Base-by-base conservation (phyloP, 1,140 invertebrate genomes). In the Lethrus apterus region DNA sequence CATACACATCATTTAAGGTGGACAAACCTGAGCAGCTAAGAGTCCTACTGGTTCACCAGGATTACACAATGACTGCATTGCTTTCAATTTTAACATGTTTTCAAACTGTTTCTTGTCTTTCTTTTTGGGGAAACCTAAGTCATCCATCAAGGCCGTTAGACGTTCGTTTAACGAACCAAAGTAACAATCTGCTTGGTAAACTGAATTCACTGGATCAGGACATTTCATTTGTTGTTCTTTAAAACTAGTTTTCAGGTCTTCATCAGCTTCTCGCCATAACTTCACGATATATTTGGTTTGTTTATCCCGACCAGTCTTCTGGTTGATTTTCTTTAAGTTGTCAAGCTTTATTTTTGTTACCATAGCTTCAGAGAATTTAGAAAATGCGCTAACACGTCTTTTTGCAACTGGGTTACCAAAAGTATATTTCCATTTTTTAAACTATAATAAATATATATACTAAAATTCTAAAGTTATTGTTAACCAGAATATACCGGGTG, bases 31-130 rank as follows among this genome's bases (percentile, higher is more conserved):
- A 14, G 95, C 95, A 13, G 95, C 95, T 42, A 98, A 68, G 15
- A 98, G 66, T 17, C 97, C 97, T 10, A 99, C 96, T 8, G 93
- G 84, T 70, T 99, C 97, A 2, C 97, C 97, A 1, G 95, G 90
- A 11, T 82, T 76, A 33, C 81, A 86, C 48, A 91, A 64, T 0
- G 85, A 79, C 53, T 78, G 80, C 59, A 93, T 78, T 21, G 80
- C 73, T 69, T 92, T 93, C 9, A 80, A 67, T 52, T 83, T 80
- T 45, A 96, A 73, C 26, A 93, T 70, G 42, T 89, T 79, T 10
- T 72, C 65, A 35, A 89, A 74, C 43, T 78, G 67, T 7, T 74
- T 70, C 31, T 69, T 74, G 1, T 63, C 55, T 45, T 73, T 70
- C 14, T 65, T 50, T 24, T 55, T 55, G 24, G 69, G 60, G 52